Percentiles rank a stretch among this genome's conserved stretches.
phyloP scores from a whole-genome alignment of 2,113 vertebrate genomes.

The Chinchilla lanigera region DNA sequence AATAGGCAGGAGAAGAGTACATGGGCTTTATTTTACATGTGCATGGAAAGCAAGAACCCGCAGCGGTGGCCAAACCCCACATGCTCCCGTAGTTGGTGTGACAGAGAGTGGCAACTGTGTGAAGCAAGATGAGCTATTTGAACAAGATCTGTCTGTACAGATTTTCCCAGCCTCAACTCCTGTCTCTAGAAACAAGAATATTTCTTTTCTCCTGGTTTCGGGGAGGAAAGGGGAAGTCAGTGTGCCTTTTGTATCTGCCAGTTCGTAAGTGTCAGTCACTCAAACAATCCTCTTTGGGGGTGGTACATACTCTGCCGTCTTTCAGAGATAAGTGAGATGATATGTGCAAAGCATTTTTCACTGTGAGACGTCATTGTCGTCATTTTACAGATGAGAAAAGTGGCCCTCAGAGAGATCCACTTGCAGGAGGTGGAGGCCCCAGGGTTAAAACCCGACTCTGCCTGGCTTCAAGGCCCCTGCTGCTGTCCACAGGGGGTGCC shows the following conservation, averaged over 20 bases:
- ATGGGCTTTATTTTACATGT: not conserved
- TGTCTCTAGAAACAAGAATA: not conserved
- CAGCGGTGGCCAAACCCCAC: not conserved
- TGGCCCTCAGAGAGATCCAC: not conserved
- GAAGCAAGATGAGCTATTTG: not conserved
- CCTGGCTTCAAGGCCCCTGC: not conserved
- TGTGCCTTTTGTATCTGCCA: not conserved
- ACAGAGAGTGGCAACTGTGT: not conserved
- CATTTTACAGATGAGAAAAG: not conserved
- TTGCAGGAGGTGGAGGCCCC: not conserved
- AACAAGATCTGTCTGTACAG: not conserved
- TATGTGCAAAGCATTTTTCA: too few relatives aligned
- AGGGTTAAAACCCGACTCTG: not conserved
- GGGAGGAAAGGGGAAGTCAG: not conserved
- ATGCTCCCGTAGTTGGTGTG: not conserved
- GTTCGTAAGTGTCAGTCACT: not conserved
- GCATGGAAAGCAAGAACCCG: not conserved
- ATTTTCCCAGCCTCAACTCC: not conserved
- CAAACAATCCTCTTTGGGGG: not conserved
- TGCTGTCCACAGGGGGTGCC: not conserved
- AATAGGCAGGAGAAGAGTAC: not conserved
- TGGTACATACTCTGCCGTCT: not conserved
- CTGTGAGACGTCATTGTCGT: not conserved
- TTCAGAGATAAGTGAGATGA: not conserved
- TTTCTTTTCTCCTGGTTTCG: not conserved